These are phyloP conservation scores for Centropyge bicolor DNA, from an alignment of 2,797 vertebrate species.

Conservation along the genomic window DNA sequence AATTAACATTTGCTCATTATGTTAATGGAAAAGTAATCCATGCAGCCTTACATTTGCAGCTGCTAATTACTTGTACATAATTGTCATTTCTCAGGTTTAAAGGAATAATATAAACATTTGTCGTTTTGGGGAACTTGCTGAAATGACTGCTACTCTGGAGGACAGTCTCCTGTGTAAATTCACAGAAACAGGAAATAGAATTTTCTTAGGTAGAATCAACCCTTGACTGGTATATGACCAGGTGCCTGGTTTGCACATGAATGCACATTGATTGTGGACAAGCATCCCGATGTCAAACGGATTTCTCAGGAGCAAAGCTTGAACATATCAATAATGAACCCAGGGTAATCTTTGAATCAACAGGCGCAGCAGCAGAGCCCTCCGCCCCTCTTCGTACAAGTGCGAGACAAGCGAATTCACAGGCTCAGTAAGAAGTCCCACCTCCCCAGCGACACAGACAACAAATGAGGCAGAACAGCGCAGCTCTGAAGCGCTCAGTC, in stretches of 20 bases:
- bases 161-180: not conserved
- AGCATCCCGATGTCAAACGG: slow-evolving; percentile 15
- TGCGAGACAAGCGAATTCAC: slow-evolving; percentile 41
- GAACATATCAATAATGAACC: slow-evolving; percentile 43
- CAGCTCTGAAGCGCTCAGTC: slow-evolving; percentile 54
- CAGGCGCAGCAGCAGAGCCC: slow-evolving; percentile 36
- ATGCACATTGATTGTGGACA: slow-evolving; percentile 1
- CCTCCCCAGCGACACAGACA: slow-evolving; percentile 58
- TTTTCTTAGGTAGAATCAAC: not conserved
- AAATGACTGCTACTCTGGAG: not conserved
- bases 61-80: not conserved
- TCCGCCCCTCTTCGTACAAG: slow-evolving; percentile 23
- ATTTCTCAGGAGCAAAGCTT: slow-evolving; percentile 38
- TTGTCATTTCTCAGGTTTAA: not conserved
- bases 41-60: not conserved
- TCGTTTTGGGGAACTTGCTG: not conserved
- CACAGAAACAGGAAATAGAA: slow-evolving; percentile 2
- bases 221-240: not conserved
- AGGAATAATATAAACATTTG: not conserved
- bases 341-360: slow-evolving; percentile 51
- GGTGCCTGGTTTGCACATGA: not conserved
- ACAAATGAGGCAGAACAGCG: slow-evolving; percentile 67
- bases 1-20: not conserved
- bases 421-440: slow-evolving; percentile 57
- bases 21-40: not conserved